Evolutionary conservation across 2,797 vertebrate genomes (phyloP).

Genomic region (Sebastes matsubarae): DNA sequence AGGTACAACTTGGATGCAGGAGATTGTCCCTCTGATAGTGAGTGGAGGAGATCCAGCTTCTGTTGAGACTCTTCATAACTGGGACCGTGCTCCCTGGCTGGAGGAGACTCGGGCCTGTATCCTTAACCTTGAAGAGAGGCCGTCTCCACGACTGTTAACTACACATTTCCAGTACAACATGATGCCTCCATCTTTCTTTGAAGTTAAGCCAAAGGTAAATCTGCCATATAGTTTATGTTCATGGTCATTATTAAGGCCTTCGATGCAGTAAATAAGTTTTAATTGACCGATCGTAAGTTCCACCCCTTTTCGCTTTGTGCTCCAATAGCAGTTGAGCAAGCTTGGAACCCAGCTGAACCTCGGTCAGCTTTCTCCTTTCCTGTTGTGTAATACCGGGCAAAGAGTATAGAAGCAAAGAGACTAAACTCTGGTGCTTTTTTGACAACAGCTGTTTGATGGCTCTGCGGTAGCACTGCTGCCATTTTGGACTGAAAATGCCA

Average conservation of each 20-base stretch:
- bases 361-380: no score
- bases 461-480: no score
- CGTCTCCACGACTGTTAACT: conserved; percentile 72
- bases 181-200: conserved; percentile 77
- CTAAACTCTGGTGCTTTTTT: no score
- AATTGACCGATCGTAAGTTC: neutral
- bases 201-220: conserved; percentile 73
- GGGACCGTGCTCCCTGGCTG: conserved; percentile 80
- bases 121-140: conserved; percentile 71
- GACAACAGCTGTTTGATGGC: no score
- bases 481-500: no score
- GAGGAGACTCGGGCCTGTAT: conserved; percentile 39
- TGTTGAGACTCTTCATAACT: conserved; percentile 73
- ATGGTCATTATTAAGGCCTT: neutral
- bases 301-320: no score
- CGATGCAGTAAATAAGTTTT: neutral
- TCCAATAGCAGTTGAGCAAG: no score
- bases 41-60: conserved; percentile 74
- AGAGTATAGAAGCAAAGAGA: no score
- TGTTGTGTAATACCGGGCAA: no score
- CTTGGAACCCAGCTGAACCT: no score
- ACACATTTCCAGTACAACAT: conserved; percentile 73
- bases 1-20: conserved; percentile 85
- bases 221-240: no score
- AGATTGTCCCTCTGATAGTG: conserved; percentile 77